These are phyloP conservation scores for Himalopsyche tibetana DNA, from an alignment of 2,888 invertebrate species.

Conservation along the genomic window DNA sequence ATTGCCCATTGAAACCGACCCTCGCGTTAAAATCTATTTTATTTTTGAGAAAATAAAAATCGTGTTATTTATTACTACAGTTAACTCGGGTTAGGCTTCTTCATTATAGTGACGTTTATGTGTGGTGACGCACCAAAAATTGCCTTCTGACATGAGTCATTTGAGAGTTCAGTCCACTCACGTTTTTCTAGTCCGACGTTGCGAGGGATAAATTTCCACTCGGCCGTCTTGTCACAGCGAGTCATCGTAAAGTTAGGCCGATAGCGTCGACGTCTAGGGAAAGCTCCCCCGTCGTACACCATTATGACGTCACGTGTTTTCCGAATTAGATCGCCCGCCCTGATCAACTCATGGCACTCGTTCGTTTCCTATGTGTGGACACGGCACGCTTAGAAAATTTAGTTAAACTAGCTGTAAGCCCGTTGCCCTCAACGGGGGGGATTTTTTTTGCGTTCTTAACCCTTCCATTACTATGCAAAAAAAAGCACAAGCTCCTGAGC, in stretches of 20 bases:
- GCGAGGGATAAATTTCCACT: conserved; percentile 5
- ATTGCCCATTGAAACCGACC: no score
- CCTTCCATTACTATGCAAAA: no score
- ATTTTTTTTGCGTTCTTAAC: no score
- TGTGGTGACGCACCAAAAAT: conserved; percentile 27
- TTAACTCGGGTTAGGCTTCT: neutral
- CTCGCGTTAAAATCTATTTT: no score
- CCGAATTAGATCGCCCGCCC: neutral
- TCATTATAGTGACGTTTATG: neutral
- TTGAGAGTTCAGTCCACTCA: conserved; percentile 38
- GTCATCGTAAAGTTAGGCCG: conserved; percentile 33
- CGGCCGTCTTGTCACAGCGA: neutral
- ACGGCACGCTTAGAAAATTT: no score
- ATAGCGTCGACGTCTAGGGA: conserved; percentile 33
- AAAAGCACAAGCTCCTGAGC: no score
- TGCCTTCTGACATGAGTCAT: conserved; percentile 22
- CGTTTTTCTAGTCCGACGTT: neutral
- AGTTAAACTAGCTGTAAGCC: no score
- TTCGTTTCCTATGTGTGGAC: neutral
- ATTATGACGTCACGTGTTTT: conserved; percentile 34
- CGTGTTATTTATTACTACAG: no score
- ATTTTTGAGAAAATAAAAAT: no score
- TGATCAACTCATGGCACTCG: neutral
- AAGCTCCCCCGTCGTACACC: neutral
- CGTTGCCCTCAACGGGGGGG: no score